Evolutionary conservation across 2,113 vertebrate species (phyloP).

Genomic region (Mustelus asterias): DNA sequence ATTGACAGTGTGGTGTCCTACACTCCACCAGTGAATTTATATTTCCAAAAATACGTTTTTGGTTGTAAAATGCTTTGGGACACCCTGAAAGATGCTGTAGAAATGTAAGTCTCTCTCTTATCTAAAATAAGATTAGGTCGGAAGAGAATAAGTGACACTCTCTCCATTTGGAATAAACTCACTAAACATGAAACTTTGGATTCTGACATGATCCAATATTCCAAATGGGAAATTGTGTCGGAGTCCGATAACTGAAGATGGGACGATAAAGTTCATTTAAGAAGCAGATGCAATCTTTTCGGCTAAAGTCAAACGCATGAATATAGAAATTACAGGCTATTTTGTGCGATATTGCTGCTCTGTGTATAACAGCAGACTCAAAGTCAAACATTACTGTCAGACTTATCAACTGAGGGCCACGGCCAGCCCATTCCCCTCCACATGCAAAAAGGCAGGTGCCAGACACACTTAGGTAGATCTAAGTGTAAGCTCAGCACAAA

Average conservation of each 20-base stretch:
- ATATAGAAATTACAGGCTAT: neutral
- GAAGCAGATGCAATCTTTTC: neutral
- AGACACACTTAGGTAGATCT: neutral
- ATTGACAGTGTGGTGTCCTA: neutral
- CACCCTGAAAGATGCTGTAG: neutral
- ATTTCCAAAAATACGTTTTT: neutral
- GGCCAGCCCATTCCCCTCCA: neutral
- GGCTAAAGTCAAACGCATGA: neutral
- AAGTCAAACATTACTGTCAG: neutral
- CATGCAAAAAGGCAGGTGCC: neutral
- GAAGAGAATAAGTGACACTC: neutral
- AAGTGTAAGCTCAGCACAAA: constrained; percentile 39
- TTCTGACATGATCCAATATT: neutral
- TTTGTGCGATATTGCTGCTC: neutral
- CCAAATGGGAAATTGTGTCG: neutral
- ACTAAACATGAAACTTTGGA: neutral
- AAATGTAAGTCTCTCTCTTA: neutral
- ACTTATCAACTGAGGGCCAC: neutral
- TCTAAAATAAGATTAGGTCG: neutral
- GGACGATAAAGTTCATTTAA: neutral
- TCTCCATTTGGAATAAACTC: neutral
- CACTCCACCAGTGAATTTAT: neutral
- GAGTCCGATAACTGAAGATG: neutral
- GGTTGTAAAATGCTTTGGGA: neutral
- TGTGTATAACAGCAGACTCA: neutral